phyloP scores from a whole-genome alignment of 2,797 vertebrate species.

The Alfaro cultratus region DNA sequence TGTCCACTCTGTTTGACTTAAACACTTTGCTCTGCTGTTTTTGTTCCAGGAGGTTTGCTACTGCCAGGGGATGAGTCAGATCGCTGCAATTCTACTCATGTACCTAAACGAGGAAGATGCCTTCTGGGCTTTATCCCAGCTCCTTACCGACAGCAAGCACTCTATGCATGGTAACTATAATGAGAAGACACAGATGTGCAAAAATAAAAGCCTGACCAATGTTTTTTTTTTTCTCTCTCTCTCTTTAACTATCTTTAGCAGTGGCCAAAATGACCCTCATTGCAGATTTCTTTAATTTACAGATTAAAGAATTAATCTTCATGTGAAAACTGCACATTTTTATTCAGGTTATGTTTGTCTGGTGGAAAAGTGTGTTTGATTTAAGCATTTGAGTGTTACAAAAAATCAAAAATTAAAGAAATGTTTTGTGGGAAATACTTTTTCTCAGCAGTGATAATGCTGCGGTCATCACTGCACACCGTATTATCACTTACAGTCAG shows the following conservation, averaged over 20 bases:
- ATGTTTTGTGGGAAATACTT: not conserved
- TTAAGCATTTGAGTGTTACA: not conserved
- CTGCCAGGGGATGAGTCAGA: slow-evolving; percentile 92
- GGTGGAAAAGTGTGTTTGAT: not conserved
- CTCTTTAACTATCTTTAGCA: not conserved
- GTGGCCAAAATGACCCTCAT: not conserved
- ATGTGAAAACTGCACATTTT: not conserved
- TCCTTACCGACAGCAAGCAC: slow-evolving; percentile 86
- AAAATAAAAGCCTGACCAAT: not conserved
- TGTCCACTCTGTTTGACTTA: slow-evolving; percentile 38
- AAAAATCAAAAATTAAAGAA: not conserved
- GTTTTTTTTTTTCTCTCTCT: not conserved
- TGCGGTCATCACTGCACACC: not conserved
- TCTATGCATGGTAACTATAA: slow-evolving; percentile 84
- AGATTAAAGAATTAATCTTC: not conserved
- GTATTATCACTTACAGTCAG: slow-evolving; percentile 11
- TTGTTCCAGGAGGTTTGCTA: slow-evolving; percentile 88
- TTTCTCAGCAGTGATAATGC: not conserved
- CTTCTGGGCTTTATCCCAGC: slow-evolving; percentile 89
- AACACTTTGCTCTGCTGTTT: slow-evolving; percentile 20
- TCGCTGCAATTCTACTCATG: slow-evolving; percentile 88
- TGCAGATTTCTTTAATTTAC: not conserved
- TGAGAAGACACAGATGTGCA: not conserved
- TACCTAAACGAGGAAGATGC: slow-evolving; percentile 90
- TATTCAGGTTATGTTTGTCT: not conserved